Percentiles rank a stretch among this genome's conserved stretches.
Evolutionary conservation across 2,888 invertebrate species (phyloP).

Genomic region (Deilephila porcellus): DNA sequence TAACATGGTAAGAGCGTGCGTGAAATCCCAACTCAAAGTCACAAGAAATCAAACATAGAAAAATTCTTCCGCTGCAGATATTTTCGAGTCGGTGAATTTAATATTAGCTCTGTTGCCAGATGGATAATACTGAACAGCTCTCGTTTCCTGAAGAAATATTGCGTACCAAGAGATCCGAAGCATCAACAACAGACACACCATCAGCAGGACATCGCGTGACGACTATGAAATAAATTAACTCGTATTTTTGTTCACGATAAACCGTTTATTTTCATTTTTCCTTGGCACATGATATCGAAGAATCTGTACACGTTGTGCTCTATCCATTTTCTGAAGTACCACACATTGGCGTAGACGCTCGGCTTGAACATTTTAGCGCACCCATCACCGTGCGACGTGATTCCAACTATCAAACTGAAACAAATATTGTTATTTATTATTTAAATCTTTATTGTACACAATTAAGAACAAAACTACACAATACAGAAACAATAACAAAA

Average conservation of each 20-base stretch:
- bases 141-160: conserved; percentile 54
- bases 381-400: conserved; percentile 73
- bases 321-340: conserved; percentile 66
- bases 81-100: conserved; percentile 15
- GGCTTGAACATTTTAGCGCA: conserved; percentile 67
- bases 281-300: conserved; percentile 44
- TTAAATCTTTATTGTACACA: no score
- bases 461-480: no score
- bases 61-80: conserved; percentile 4
- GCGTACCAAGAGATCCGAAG: conserved; percentile 34
- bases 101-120: conserved; percentile 46
- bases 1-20: neutral
- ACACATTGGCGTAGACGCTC: conserved; percentile 68
- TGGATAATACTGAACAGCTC: conserved; percentile 65
- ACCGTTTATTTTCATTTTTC: conserved; percentile 4
- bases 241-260: neutral
- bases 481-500: no score
- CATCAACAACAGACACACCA: neutral
- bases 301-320: conserved; percentile 46
- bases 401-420: conserved; percentile 65
- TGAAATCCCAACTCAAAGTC: neutral
- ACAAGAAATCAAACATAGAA: neutral
- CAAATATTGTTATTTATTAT: neutral
- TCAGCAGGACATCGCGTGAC: conserved; percentile 16
- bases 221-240: neutral